phyloP scores from a whole-genome alignment of 1,140 invertebrate species.

The Neoseiulus cucumeris region DNA sequence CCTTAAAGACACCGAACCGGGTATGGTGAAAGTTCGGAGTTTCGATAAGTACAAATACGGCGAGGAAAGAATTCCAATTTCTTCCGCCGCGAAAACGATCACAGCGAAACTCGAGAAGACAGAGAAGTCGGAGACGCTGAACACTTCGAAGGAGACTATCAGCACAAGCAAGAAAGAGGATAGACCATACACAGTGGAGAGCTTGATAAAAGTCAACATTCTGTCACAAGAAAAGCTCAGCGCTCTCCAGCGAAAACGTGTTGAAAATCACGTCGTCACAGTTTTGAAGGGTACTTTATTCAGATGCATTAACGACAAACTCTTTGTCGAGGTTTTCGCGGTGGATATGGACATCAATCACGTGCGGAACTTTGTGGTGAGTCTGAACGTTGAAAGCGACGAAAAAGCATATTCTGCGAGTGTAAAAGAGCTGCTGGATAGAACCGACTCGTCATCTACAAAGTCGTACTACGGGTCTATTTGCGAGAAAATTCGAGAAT shows the following conservation, averaged over 20 bases:
- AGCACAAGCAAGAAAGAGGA: not conserved
- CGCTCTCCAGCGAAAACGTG: constrained; percentile 29
- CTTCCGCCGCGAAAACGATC: constrained; percentile 38
- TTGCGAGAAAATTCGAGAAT: not conserved
- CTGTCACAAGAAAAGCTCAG: constrained; percentile 11
- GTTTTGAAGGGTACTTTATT: constrained; percentile 26
- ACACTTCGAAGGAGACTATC: constrained; percentile 20
- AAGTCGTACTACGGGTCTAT: constrained; percentile 1
- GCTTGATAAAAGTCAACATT: not conserved
- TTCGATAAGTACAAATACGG: constrained; percentile 34
- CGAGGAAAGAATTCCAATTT: constrained; percentile 37
- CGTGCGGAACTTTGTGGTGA: constrained; percentile 34
- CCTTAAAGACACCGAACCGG: constrained; percentile 42
- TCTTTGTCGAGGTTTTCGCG: constrained; percentile 37
- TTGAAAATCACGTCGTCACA: constrained; percentile 32
- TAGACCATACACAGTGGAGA: not conserved
- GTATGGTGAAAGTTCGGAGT: constrained; percentile 36
- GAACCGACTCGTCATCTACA: not conserved
- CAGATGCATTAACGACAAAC: constrained; percentile 24
- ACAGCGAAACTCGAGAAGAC: constrained; percentile 24
- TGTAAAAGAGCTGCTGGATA: constrained; percentile 37
- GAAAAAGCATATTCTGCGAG: constrained; percentile 35
- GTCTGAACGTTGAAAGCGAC: constrained; percentile 36
- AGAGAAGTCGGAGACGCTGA: constrained; percentile 6
- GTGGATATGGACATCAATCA: constrained; percentile 34